phyloP scores from a whole-genome alignment of 2,113 vertebrate genomes.

The Trinectes maculatus region DNA sequence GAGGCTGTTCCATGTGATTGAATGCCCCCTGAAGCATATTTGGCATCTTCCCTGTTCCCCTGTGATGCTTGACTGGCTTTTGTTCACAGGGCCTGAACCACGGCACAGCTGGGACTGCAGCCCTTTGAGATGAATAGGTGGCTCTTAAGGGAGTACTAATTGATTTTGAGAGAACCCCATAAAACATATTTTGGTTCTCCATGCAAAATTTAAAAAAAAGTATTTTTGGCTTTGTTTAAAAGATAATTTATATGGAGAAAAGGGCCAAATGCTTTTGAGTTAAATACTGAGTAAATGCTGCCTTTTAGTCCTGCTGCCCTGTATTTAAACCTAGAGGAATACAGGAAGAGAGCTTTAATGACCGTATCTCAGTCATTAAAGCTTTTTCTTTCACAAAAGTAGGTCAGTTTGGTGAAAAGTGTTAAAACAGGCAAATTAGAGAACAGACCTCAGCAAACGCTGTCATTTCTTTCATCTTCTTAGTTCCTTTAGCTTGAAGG shows the following conservation, averaged over 20 bases:
- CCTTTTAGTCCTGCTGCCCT: not conserved
- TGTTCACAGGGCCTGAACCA: slow-evolving; percentile 46
- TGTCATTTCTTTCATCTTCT: not conserved
- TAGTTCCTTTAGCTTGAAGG: not conserved
- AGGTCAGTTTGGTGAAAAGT: too few relatives aligned
- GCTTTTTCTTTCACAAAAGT: too few relatives aligned
- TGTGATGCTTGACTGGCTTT: slow-evolving; percentile 7
- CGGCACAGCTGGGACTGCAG: slow-evolving; percentile 38
- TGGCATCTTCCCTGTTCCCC: slow-evolving; percentile 19
- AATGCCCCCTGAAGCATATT: slow-evolving; percentile 1
- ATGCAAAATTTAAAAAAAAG: too few relatives aligned
- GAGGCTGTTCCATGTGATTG: slow-evolving; percentile 7
- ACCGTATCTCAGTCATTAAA: too few relatives aligned
- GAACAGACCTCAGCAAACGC: not conserved
- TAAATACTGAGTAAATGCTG: too few relatives aligned
- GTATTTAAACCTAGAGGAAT: not conserved
- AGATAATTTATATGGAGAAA: too few relatives aligned
- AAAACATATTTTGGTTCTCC: not conserved
- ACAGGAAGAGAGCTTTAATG: not conserved
- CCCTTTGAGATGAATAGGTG: not conserved
- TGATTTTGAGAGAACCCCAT: slow-evolving; percentile 26
- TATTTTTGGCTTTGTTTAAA: too few relatives aligned
- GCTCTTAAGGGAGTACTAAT: slow-evolving; percentile 20
- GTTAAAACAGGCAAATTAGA: too few relatives aligned
- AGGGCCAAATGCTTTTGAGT: too few relatives aligned